Percentiles rank a stretch among this genome's conserved stretches.
Evolutionary conservation across 2,888 invertebrate genomes (phyloP).

Genomic region (Maniola hyperantus): DNA sequence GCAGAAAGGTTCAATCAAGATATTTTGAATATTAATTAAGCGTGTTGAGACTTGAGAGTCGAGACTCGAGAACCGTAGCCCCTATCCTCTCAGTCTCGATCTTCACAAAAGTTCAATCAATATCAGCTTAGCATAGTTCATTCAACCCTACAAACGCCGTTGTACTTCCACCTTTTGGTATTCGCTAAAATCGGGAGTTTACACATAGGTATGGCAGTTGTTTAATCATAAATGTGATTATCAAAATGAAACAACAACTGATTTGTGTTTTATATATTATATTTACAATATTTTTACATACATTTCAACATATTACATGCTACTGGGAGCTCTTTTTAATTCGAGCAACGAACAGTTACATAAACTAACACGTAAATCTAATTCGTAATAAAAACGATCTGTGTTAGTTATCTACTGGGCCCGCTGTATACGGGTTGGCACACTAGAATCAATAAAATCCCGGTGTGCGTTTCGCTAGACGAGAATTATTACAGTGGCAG

Average conservation of each 20-base stretch:
- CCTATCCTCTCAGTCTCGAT: too few species aligned
- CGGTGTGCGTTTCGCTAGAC: constrained; percentile 64
- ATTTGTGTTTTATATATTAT: constrained; percentile 70
- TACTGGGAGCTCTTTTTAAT: constrained; percentile 82
- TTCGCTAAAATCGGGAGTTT: too few species aligned
- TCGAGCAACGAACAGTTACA: constrained; percentile 83
- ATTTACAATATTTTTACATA: constrained; percentile 81
- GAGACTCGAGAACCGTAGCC: too few species aligned
- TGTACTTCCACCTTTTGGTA: too few species aligned
- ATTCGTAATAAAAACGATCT: constrained; percentile 79
- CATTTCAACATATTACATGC: constrained; percentile 82
- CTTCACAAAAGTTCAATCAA: too few species aligned
- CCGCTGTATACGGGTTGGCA: constrained; percentile 64
- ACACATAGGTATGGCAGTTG: constrained; percentile 32
- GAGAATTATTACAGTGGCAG: constrained; percentile 74
- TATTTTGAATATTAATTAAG: too few species aligned
- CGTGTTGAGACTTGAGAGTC: too few species aligned
- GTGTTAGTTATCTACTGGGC: constrained; percentile 74
- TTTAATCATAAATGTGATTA: constrained; percentile 53
- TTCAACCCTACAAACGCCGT: too few species aligned
- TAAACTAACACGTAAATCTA: constrained; percentile 82
- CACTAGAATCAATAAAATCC: constrained; percentile 81
- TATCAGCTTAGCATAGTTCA: too few species aligned
- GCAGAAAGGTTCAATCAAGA: too few species aligned
- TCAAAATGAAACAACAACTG: constrained; percentile 72